These are phyloP conservation scores for Kryphioiulus occultus DNA, from an alignment of 2,888 invertebrate genomes.

Conservation along the genomic window DNA sequence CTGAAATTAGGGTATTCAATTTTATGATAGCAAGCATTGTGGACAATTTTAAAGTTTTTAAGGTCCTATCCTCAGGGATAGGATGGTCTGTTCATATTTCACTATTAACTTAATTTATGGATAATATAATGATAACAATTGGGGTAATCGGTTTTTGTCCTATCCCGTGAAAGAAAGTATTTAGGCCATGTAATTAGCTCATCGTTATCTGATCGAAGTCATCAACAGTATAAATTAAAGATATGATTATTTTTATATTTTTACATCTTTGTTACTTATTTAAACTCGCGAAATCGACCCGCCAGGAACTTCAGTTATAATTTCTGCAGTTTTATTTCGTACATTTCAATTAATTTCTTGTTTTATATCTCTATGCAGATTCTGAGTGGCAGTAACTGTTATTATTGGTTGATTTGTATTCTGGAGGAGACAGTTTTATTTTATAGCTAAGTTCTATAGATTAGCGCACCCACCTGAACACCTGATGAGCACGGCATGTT, in stretches of 20 bases:
- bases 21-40: too few species aligned
- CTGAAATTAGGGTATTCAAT: too few species aligned
- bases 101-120: too few species aligned
- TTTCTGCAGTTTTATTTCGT: neutral
- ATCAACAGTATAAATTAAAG: neutral
- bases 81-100: too few species aligned
- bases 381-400: neutral
- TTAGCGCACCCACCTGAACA: conserved; percentile 35
- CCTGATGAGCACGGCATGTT: conserved; percentile 20
- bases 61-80: too few species aligned
- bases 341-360: conserved; percentile 11
- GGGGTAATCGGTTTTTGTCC: neutral
- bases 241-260: neutral
- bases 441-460: neutral
- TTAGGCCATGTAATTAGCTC: neutral
- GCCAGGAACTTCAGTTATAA: neutral
- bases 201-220: neutral
- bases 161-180: neutral
- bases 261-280: neutral
- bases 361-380: conserved; percentile 25
- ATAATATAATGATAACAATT: neutral
- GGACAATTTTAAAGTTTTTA: too few species aligned
- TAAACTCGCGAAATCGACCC: neutral
- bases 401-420: conserved; percentile 18
- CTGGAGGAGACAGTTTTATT: conserved; percentile 26